Conservation (phyloP, 2,797 vertebrate species). For the Crypturellus tataupa region DNA sequence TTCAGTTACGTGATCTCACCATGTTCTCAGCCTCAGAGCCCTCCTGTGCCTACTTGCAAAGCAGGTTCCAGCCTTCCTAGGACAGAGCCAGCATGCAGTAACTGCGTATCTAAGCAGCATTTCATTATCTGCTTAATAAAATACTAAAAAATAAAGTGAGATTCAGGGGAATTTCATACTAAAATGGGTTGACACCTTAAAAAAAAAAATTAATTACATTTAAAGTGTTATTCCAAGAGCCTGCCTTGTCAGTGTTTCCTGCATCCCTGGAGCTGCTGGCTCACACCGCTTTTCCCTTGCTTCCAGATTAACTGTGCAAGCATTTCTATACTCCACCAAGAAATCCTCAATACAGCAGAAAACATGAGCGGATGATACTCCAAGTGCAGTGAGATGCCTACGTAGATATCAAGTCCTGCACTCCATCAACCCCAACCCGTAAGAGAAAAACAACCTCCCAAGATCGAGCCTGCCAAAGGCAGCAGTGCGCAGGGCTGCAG, state of each 20-base stretch:
- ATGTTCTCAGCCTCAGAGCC: neutral
- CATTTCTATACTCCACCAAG: neutral
- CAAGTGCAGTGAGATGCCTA: neutral
- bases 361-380: neutral
- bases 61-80: neutral
- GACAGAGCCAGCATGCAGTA: neutral
- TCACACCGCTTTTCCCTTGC: neutral
- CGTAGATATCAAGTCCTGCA: neutral
- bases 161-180: neutral
- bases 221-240: neutral
- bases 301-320: slow-evolving; percentile 20
- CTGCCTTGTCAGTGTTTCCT: neutral
- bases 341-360: neutral
- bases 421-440: neutral
- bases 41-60: neutral
- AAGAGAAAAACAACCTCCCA: neutral
- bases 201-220: no score
- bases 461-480: neutral
- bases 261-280: neutral
- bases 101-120: neutral
- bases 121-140: neutral
- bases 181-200: slow-evolving; percentile 8
- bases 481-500: neutral
- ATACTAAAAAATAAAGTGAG: neutral
- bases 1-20: slow-evolving; percentile 31